A percentile compares a stretch with the other conserved stretches of the same genome.
phyloP scores from a whole-genome alignment of 2,888 invertebrate species.

The Nebria brevicollis region DNA sequence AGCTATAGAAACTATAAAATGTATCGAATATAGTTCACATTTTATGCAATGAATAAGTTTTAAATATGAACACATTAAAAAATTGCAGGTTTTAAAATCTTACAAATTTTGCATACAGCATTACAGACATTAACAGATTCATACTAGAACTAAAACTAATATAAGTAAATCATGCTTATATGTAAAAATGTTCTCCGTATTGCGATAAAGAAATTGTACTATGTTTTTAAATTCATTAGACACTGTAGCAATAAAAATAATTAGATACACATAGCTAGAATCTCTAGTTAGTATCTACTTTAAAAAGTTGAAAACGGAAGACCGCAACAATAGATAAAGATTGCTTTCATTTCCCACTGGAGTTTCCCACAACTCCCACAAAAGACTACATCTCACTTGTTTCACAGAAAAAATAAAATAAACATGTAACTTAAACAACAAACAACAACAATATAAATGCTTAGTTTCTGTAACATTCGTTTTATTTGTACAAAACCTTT shows the following conservation, averaged over 20 bases:
- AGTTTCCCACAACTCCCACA: neutral
- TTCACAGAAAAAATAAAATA: neutral
- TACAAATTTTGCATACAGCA: too few species aligned
- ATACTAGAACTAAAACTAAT: too few species aligned
- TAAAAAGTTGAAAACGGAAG: neutral
- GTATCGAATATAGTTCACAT: too few species aligned
- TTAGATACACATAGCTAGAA: neutral
- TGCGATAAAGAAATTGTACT: too few species aligned
- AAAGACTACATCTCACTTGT: neutral
- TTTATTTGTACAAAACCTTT: neutral
- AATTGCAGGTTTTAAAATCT: too few species aligned
- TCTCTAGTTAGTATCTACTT: neutral
- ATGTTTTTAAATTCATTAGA: neutral
- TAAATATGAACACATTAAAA: too few species aligned
- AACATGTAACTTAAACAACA: neutral
- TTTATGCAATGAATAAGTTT: too few species aligned
- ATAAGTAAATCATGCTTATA: too few species aligned
- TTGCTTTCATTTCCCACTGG: constrained; percentile 1
- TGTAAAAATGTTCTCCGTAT: too few species aligned
- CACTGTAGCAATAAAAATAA: neutral
- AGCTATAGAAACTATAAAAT: too few species aligned
- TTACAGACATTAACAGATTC: too few species aligned
- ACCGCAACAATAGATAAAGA: neutral
- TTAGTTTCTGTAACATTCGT: neutral
- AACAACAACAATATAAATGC: neutral